A percentile compares a stretch with the other conserved stretches of the same genome.
Evolutionary conservation across 37 sponge, comb jelly and placozoan species (phyloP).

Genomic region (Axinella damicornis): DNA sequence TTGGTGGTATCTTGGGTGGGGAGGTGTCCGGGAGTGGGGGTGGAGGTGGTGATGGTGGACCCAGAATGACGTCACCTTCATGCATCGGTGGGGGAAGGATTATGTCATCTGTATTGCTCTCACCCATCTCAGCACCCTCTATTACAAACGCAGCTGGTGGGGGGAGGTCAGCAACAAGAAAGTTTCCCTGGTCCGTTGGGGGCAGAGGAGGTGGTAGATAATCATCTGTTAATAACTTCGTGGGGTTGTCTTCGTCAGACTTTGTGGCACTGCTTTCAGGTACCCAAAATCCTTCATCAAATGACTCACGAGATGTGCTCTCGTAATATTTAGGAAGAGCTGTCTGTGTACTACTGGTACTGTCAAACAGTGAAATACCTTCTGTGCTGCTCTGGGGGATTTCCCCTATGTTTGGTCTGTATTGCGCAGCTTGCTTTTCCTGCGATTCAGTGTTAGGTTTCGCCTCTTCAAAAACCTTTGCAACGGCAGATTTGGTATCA

Average conservation of each 20-base stretch:
- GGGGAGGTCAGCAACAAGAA: slow-evolving; percentile 14
- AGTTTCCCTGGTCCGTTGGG: neutral
- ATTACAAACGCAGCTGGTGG: slow-evolving; percentile 31
- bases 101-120: neutral
- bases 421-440: too few relatives aligned
- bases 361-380: too few relatives aligned
- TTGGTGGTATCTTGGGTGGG: slow-evolving; percentile 1
- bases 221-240: neutral
- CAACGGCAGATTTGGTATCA: neutral
- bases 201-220: slow-evolving; percentile 39
- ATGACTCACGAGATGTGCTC: too few relatives aligned
- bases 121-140: neutral
- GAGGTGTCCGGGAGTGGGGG: slow-evolving; percentile 25
- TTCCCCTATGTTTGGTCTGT: too few relatives aligned
- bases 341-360: too few relatives aligned
- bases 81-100: neutral
- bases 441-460: too few relatives aligned
- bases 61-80: neutral
- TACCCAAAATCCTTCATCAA: too few relatives aligned
- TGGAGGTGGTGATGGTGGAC: slow-evolving; percentile 29
- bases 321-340: too few relatives aligned
- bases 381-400: too few relatives aligned
- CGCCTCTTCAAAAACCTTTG: too few relatives aligned
- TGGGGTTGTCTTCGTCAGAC: too few relatives aligned
- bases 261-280: too few relatives aligned